Percentiles rank a stretch among this genome's conserved stretches.
Evolutionary conservation across 2,888 invertebrate species (phyloP).

Genomic region (Heliconius ismenius): DNA sequence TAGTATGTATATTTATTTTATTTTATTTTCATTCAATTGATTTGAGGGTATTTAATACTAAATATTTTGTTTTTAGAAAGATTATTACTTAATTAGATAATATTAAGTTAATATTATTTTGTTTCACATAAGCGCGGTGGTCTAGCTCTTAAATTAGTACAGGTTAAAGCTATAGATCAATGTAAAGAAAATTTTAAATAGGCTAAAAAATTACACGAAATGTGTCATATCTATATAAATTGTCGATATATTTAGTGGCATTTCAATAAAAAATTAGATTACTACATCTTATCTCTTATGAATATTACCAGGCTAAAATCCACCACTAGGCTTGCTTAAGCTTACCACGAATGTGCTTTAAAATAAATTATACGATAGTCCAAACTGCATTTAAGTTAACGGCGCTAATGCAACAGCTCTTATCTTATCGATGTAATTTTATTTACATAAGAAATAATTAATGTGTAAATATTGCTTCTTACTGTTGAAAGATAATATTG

Average conservation of each 20-base stretch:
- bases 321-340: not conserved
- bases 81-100: not conserved
- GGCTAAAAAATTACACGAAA: too few species aligned
- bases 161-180: too few species aligned
- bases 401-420: conserved; percentile 1
- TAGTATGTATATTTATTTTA: conserved; percentile 9
- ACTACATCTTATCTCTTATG: too few species aligned
- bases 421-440: conserved; percentile 15
- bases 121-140: too few species aligned
- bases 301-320: not conserved
- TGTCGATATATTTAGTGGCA: too few species aligned
- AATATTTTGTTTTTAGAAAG: not conserved
- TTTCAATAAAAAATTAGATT: too few species aligned
- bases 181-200: too few species aligned
- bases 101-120: too few species aligned
- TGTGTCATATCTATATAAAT: too few species aligned
- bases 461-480: conserved; percentile 12
- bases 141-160: too few species aligned
- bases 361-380: not conserved
- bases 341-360: not conserved
- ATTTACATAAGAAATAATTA: conserved; percentile 15
- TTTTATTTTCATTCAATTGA: not conserved
- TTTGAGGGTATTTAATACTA: not conserved
- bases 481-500: too few species aligned
- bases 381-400: conserved; percentile 9